Percentiles rank a stretch among this genome's conserved stretches.
These are phyloP conservation scores for Drosophila nebulosa DNA, from an alignment of 1,140 invertebrate genomes.

Conservation along the genomic window DNA sequence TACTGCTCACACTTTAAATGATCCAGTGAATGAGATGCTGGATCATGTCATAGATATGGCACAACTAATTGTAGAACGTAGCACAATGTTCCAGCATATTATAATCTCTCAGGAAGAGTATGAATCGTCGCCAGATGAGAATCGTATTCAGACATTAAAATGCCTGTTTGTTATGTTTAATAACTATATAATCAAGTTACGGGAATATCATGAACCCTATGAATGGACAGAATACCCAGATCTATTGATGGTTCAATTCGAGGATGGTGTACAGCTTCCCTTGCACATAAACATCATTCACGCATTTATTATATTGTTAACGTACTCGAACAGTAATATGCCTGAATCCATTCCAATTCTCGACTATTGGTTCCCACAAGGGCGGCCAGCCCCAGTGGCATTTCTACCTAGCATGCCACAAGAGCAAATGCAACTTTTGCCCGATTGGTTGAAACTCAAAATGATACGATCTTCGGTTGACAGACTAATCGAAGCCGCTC, in stretches of 20 bases:
- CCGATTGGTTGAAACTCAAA: conserved; percentile 96
- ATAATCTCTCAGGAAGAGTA: conserved; percentile 84
- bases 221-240: conserved; percentile 87
- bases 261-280: conserved; percentile 90
- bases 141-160: conserved; percentile 88
- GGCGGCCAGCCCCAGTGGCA: conserved; percentile 87
- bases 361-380: conserved; percentile 89
- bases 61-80: conserved; percentile 95
- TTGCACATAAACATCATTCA: conserved; percentile 95
- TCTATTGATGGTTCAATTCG: conserved; percentile 90
- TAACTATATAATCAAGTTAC: conserved; percentile 81
- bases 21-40: conserved; percentile 85
- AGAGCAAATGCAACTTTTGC: conserved; percentile 92
- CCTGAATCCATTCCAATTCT: conserved; percentile 83
- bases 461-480: conserved; percentile 95
- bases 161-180: conserved; percentile 80
- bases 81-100: conserved; percentile 92
- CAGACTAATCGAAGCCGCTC: conserved; percentile 91
- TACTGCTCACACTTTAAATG: conserved; percentile 86
- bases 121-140: conserved; percentile 82
- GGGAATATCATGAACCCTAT: conserved; percentile 85
- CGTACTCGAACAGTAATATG: conserved; percentile 81
- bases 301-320: conserved; percentile 95
- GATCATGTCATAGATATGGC: conserved; percentile 90
- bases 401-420: conserved; percentile 89